Base-by-base conservation (phyloP, 2,113 vertebrate genomes). In the Phaethon lepturus region DNA sequence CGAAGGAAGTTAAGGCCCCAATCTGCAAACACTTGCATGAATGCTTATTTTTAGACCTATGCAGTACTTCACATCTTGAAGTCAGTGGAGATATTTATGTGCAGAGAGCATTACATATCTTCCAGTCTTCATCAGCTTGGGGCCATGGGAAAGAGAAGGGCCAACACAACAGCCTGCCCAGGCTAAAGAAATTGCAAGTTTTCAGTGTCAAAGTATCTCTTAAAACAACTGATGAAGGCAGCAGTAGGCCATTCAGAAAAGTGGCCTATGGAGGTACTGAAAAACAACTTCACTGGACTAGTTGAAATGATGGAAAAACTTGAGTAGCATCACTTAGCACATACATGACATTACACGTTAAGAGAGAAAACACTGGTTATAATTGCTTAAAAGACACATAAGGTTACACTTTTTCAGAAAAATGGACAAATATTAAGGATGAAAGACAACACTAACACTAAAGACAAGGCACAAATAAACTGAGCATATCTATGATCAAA, bases 11-110 rank as follows among this genome's bases (percentile, higher is more conserved):
- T 71, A 76, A 50, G 16, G 35, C 8, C 26, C n/a, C 68, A 84
- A 3, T 63, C 76, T 80, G 62, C 69, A 94, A 94, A 81, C 31
- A 40, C 55, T 81, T 76, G 26, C 45, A 72, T 17, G 24, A 38
- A 9, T 9, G 40, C 19, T 87, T 92, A 94, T 88, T 95, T 96
- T 96, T 91, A 92, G 62, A 92, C 25, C 28, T 62, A 68, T 22
- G n/a, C n/a, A 76, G 74, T 75, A 59, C 88, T 72, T 76, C 62
- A 79, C 23, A 66, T 86, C 63, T 69, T 86, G 83, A 93, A 91
- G 75, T 52, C 35, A 68, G 31, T 15, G 24, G n/a, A 76, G 75
- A 68, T 72, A 80, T 35, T 68, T 68, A 28, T 0, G 5, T 40
- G n/a, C 53, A 60, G 17, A 50, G 88, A 82, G 44, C 25, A 63